These are phyloP conservation scores for Phainopepla nitens DNA, from an alignment of 2,113 vertebrate species.

Conservation along the genomic window DNA sequence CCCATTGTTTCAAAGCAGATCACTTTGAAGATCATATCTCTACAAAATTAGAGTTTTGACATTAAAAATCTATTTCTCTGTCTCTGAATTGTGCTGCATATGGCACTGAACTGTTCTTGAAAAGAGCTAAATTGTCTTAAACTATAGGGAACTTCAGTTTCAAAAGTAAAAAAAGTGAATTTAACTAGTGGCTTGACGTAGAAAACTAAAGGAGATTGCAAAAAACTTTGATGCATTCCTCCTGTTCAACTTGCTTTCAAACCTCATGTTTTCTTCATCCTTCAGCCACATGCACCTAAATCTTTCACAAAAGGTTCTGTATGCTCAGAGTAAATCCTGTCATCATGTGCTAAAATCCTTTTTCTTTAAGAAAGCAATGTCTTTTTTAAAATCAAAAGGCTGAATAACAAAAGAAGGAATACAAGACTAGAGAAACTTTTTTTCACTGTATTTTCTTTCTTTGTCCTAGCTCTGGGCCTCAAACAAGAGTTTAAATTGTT, in stretches of 20 bases:
- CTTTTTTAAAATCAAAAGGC: not conserved
- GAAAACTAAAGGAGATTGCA: constrained; percentile 20
- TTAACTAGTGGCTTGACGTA: not conserved
- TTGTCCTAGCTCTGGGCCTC: constrained; percentile 15
- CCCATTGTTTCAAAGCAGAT: not conserved
- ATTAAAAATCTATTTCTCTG: not conserved
- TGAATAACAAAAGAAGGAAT: constrained; percentile 46
- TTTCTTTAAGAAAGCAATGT: not conserved
- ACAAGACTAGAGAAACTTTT: not conserved
- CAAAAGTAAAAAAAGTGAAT: not conserved
- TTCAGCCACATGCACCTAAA: constrained; percentile 45
- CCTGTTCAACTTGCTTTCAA: constrained; percentile 31
- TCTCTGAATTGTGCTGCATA: not conserved
- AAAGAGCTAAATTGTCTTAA: not conserved
- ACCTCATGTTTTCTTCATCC: constrained; percentile 34
- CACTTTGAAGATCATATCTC: not conserved
- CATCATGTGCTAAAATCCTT: constrained; percentile 37
- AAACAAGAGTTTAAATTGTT: constrained; percentile 26
- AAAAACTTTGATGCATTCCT: constrained; percentile 9
- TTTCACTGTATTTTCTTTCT: constrained; percentile 33
- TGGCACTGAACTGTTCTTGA: not conserved
- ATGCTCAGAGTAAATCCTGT: constrained; percentile 22
- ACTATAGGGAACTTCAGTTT: not conserved
- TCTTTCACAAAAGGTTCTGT: constrained; percentile 32
- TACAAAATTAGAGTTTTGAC: not conserved